Evolutionary conservation across 2,113 vertebrate species (phyloP).

Genomic region (Smithornis capensis): DNA sequence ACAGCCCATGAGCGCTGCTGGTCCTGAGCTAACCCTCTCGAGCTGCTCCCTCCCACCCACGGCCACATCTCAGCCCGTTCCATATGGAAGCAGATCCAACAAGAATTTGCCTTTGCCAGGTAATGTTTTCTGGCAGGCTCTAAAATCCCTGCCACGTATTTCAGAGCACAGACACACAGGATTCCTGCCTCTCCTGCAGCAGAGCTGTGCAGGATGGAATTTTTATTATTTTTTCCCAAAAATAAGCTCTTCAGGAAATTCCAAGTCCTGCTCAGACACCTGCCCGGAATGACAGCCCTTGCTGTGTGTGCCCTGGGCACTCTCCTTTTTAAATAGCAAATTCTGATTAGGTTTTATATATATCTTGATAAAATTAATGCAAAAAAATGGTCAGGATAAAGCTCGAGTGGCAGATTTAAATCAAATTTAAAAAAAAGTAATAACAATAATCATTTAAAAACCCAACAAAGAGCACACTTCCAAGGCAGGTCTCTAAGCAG

Average conservation of each 20-base stretch:
- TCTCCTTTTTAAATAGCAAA: background rate
- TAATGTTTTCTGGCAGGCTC: background rate
- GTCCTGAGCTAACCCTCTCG: background rate
- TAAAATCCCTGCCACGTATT: background rate
- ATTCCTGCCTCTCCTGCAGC: background rate
- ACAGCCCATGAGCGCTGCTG: background rate
- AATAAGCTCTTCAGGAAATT: background rate
- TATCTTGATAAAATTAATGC: background rate
- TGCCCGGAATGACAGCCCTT: accelerated
- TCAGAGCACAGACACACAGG: background rate
- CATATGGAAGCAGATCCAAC: background rate
- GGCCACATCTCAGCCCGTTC: background rate
- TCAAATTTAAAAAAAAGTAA: background rate
- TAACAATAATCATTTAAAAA: background rate
- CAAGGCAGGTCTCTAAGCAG: background rate
- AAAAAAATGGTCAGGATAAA: background rate
- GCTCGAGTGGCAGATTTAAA: background rate
- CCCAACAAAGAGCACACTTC: background rate
- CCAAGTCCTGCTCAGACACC: background rate
- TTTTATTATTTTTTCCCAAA: background rate
- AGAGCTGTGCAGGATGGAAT: background rate
- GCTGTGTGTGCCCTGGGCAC: background rate
- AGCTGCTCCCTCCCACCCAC: background rate
- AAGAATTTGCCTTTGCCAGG: background rate
- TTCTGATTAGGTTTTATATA: background rate